Evolutionary conservation across 2,113 vertebrate species (phyloP), one percentile per base, ranked within the genome.

Genomic region (Raja brachyura): DNA sequence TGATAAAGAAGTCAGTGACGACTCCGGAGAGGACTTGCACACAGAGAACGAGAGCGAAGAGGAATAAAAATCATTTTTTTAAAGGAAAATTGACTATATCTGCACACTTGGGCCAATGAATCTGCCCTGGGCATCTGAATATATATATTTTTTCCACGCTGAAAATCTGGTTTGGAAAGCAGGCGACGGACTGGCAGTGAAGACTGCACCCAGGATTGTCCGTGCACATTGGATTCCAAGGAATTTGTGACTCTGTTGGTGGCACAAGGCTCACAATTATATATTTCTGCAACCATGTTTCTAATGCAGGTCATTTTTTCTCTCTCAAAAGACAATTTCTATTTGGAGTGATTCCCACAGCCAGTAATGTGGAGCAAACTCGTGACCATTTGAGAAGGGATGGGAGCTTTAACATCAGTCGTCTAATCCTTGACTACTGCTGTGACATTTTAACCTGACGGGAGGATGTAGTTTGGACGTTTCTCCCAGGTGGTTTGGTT

Each of bases 41-140:
- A 97, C 97, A 22, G 98, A 96, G 90, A 98, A 98, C 2, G 98
- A 98, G 96, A 99, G 99, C 73, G 99, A 99, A 96, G 98, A 99
- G 94, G 98, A 99, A 95, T 99, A 96, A 97, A 97, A 73, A 92
- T 22, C 93, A 93, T 5, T 92, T 0, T 0, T 54, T 93, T 95
- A 93, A 94, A 11, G 93, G 93, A 94, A 93, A 61, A 18, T 33
- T 74, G 90, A 92, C 90, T 92, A 31, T 94, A 93, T 70, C 66
- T 11, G 33, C 66, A 92, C 68, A 73, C 68, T 73, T 92, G 90
- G 90, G 90, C 68, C 90, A 92, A 73, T 74, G 33, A 92, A 54
- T 92, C 25, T 92, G 90, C n/a, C 18, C 90, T 25, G 10, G 33
- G 68, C 90, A 92, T 54, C 90, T 92, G 90, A 92, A 74, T 73